A percentile compares a stretch with the other conserved stretches of the same genome.
These are phyloP conservation scores for Anthonomus grandis DNA, from an alignment of 1,140 invertebrate genomes.

Conservation along the genomic window DNA sequence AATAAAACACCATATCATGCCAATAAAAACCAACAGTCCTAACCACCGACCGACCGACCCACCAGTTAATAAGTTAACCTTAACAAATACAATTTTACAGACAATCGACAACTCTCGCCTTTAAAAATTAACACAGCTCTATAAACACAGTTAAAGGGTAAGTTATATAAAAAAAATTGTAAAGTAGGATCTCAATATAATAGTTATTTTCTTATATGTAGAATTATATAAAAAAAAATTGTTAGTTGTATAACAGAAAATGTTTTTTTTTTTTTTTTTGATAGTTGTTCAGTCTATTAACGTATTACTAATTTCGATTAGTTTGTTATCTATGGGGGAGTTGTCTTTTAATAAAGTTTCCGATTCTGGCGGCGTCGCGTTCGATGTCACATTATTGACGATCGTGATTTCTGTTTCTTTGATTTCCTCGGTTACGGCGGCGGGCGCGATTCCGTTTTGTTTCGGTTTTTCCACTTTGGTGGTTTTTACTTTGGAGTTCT, in stretches of 20 bases:
- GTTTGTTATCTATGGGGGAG: conserved; percentile 42
- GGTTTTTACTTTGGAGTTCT: too few species aligned
- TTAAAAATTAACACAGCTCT: conserved; percentile 41
- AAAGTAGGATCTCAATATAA: conserved; percentile 29
- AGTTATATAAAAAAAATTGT: conserved; percentile 19
- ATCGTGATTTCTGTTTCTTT: conserved; percentile 33
- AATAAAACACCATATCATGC: not conserved
- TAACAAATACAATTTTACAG: conserved; percentile 20
- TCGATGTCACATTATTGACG: conserved; percentile 31
- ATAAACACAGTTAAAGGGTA: conserved; percentile 31
- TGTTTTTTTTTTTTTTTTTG: not conserved
- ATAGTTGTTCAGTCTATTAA: conserved; percentile 17
- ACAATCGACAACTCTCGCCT: conserved; percentile 2
- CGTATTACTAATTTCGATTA: conserved; percentile 23
- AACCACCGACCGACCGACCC: conserved; percentile 30
- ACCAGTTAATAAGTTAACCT: conserved; percentile 28
- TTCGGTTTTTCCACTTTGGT: conserved; percentile 40
- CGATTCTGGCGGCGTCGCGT: conserved; percentile 19
- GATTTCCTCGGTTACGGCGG: conserved; percentile 36
- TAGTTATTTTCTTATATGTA: conserved; percentile 35
- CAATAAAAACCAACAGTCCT: conserved; percentile 25
- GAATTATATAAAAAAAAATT: conserved; percentile 9
- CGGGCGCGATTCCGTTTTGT: conserved; percentile 33
- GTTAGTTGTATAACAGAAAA: not conserved
- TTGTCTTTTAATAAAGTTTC: conserved; percentile 41